phyloP scores from a whole-genome alignment of 2,113 vertebrate genomes.

The Crotalus viridis region DNA sequence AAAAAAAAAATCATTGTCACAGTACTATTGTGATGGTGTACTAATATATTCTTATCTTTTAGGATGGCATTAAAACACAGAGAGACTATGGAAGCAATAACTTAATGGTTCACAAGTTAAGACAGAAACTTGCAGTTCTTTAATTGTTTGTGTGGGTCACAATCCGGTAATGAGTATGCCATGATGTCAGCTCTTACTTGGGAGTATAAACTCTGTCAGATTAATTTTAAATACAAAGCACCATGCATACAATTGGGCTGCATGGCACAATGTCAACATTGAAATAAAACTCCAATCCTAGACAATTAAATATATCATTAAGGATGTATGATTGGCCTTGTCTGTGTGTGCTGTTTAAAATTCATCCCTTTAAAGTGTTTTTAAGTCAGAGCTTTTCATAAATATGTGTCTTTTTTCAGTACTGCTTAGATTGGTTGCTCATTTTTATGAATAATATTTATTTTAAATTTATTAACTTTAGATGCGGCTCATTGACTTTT shows the following conservation, averaged over 20 bases:
- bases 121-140: not conserved
- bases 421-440: not conserved
- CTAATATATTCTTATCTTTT: slow-evolving; percentile 5
- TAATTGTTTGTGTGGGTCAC: not conserved
- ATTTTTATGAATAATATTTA: not conserved
- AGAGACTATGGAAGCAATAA: not conserved
- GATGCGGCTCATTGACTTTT: not conserved
- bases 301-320: not conserved
- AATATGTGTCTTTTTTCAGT: not conserved
- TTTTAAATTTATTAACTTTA: not conserved
- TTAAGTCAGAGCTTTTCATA: not conserved
- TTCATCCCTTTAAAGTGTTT: not conserved
- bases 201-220: not conserved
- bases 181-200: not conserved
- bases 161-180: not conserved
- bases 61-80: slow-evolving; percentile 21
- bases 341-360: not conserved
- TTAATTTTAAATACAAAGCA: not conserved
- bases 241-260: not conserved
- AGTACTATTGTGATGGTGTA: slow-evolving; percentile 14
- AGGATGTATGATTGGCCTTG: no score
- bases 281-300: not conserved
- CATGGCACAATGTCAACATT: not conserved
- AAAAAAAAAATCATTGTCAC: accelerated
- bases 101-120: not conserved